Evolutionary conservation across 2,113 vertebrate species (phyloP).

Genomic region (Sphyrna mokarran): DNA sequence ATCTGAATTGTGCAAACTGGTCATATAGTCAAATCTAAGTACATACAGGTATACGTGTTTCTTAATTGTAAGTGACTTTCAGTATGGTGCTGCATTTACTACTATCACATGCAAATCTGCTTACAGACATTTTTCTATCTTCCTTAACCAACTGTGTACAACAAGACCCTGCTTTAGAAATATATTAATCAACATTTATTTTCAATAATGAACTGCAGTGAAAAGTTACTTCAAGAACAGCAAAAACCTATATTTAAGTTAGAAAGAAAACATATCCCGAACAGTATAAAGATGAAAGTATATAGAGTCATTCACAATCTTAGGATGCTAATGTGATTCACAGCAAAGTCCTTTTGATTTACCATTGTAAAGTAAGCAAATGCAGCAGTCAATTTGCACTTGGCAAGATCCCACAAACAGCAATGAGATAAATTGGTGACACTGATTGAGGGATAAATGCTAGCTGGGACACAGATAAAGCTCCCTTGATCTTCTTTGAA

Average conservation of each 20-base stretch:
- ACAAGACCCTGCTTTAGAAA: not conserved
- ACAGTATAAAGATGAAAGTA: not conserved
- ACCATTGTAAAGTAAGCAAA: not conserved
- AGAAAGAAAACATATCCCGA: not conserved
- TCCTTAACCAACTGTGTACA: not conserved
- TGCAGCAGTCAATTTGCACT: not conserved
- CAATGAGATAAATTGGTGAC: not conserved
- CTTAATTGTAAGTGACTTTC: not conserved
- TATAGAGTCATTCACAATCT: not conserved
- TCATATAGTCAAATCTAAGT: not conserved
- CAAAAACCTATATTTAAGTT: not conserved
- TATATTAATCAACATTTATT: not conserved
- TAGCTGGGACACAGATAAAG: not conserved
- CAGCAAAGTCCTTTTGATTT: not conserved
- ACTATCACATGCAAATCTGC: constrained; percentile 1
- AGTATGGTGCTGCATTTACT: not conserved
- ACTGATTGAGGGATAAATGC: not conserved
- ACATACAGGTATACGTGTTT: not conserved
- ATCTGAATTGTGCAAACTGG: not conserved
- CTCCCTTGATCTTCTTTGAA: not conserved
- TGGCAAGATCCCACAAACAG: not conserved
- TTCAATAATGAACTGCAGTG: not conserved
- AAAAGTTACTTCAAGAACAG: not conserved
- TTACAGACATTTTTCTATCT: not conserved
- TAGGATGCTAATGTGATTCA: not conserved